Evolutionary conservation across 1,140 invertebrate genomes (phyloP).

Genomic region (Drosophila quadrilineata): DNA sequence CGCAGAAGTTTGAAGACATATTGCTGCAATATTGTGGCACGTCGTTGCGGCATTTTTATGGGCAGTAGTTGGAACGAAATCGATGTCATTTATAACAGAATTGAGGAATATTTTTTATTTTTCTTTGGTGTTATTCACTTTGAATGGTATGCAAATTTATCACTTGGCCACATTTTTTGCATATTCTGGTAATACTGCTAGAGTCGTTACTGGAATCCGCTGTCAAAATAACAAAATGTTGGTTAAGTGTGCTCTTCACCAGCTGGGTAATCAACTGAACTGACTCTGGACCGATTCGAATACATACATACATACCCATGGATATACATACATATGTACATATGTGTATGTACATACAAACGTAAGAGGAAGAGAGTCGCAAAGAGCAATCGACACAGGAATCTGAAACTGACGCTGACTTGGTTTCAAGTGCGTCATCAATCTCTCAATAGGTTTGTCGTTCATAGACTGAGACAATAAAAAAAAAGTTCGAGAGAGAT

Average conservation of each 20-base stretch:
- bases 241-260: conserved; percentile 60
- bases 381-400: conserved; percentile 43
- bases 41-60: conserved; percentile 70
- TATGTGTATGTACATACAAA: too few relatives aligned
- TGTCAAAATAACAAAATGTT: conserved; percentile 77
- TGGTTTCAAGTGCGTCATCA: conserved; percentile 72
- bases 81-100: conserved; percentile 49
- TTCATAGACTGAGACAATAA: conserved; percentile 51
- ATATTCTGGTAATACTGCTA: conserved; percentile 23
- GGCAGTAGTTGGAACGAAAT: conserved; percentile 38
- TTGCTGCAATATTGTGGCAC: conserved; percentile 46
- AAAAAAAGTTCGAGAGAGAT: neutral
- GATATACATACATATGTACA: too few relatives aligned
- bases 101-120: conserved; percentile 20
- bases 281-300: conserved; percentile 32
- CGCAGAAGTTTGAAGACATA: neutral
- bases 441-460: conserved; percentile 56
- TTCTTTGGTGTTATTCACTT: conserved; percentile 33
- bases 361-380: neutral
- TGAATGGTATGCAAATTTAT: conserved; percentile 73
- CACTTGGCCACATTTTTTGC: conserved; percentile 63
- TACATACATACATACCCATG: neutral
- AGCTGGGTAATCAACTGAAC: conserved; percentile 43
- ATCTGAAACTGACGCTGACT: conserved; percentile 31
- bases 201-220: conserved; percentile 33